Conservation (phyloP, 2,113 vertebrate genomes). For the Orientallactaga bullata region DNA sequence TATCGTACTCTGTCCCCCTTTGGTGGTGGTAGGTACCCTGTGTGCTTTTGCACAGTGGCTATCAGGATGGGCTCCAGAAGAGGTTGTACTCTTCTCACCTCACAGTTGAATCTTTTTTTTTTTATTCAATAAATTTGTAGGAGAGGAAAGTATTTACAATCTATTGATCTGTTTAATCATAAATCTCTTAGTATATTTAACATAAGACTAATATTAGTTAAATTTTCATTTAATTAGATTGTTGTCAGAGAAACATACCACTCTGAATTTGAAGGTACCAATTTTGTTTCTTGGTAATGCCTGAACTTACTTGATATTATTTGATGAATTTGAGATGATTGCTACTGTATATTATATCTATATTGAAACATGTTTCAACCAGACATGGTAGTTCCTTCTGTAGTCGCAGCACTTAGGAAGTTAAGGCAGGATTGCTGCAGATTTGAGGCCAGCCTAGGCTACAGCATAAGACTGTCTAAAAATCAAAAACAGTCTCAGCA, state of each 20-base stretch:
- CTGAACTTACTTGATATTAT: conserved; percentile 48
- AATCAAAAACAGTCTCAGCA: neutral
- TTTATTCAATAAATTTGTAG: conserved; percentile 43
- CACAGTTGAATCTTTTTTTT: neutral
- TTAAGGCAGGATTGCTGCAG: neutral
- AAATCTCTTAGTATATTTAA: conserved; percentile 46
- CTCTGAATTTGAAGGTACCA: conserved; percentile 37
- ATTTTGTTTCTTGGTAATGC: conserved; percentile 49
- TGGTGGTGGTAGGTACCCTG: neutral
- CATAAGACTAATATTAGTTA: conserved; percentile 17
- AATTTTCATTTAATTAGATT: conserved; percentile 66
- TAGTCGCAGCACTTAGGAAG: neutral
- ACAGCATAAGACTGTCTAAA: neutral
- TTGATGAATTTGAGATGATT: conserved; percentile 16
- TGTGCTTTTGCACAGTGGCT: neutral
- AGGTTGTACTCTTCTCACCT: neutral
- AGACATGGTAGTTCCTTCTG: neutral
- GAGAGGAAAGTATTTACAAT: neutral
- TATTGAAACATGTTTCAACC: conserved; percentile 42
- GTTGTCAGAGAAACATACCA: conserved; percentile 42
- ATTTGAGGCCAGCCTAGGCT: neutral
- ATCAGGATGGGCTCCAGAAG: neutral
- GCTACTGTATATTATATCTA: neutral
- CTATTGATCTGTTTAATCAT: conserved; percentile 6
- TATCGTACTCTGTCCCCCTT: neutral